Base-by-base conservation (phyloP, 1,140 invertebrate genomes). In the Cataglyphis hispanica region DNA sequence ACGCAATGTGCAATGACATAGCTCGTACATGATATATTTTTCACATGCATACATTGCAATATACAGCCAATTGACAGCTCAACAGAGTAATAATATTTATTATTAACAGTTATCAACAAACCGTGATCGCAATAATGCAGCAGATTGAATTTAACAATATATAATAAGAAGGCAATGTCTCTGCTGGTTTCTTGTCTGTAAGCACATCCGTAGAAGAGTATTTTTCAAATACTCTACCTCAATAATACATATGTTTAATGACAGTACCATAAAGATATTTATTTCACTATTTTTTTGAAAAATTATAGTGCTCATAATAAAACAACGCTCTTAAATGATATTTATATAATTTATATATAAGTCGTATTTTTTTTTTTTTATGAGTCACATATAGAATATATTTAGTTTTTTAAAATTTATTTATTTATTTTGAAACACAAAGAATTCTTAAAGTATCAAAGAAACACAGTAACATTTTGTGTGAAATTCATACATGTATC, bases 31-130 rank as follows among this genome's bases (percentile, higher is more conserved):
- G 92, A 94, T 94, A 95, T 95, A 94, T 94, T 95, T 95, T 95
- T 95, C 94, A 94, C 92, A 91, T 91, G 92, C 94, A 93, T 93
- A 94, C 91, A 93, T 94, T 93, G 91, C 92, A 94, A 93, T 94
- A 95, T 93, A 92, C 94, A 94, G 94, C 94, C 94, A 95, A 95
- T 95, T 92, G 93, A 95, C 92, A 94, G 92, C 93, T 94, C 93
- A 94, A 94, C 93, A 94, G 92, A 95, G 93, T 94, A 94, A 94
- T 94, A 93, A 94, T 94, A 93, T 94, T 94, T 95, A 95, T 94
- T 93, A 93, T 93, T 93, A 92, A 94, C 93, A 94, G 92, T 94
- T 94, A 93, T 92, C 91, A 89, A 93, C 90, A 94, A 93, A 93
- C 92, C 93, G 94, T 95, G 93, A 95, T 95, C 93, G 94, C 92